Percentiles rank a stretch among this genome's conserved stretches.
These are phyloP conservation scores for Psephotus haematonotus DNA, from an alignment of 2,113 vertebrate species.

Conservation along the genomic window DNA sequence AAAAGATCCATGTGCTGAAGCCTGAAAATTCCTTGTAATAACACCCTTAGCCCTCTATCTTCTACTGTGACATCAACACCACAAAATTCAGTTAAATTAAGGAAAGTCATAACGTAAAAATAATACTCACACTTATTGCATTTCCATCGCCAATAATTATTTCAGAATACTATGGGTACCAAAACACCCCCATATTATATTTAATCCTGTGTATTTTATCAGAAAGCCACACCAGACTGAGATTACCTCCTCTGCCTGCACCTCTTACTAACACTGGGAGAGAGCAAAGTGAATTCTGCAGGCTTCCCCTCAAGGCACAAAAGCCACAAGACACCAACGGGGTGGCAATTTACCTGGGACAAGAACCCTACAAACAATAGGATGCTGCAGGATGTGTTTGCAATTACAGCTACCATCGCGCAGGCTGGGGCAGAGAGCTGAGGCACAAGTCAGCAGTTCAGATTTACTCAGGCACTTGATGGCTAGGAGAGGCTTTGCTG, in stretches of 20 bases:
- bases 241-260: neutral
- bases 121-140: neutral
- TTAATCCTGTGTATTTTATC: neutral
- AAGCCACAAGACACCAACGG: neutral
- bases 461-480: neutral
- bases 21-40: neutral
- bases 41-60: neutral
- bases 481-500: neutral
- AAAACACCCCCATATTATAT: neutral
- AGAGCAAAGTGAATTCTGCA: neutral
- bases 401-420: fast-evolving
- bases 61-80: neutral
- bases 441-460: neutral
- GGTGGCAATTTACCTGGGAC: neutral
- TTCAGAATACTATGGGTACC: neutral
- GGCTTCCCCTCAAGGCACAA: neutral
- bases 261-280: neutral
- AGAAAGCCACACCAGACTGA: neutral
- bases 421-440: neutral
- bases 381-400: neutral
- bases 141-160: neutral
- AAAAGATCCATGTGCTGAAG: neutral
- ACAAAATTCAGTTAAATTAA: neutral
- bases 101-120: neutral
- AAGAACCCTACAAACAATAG: neutral